Evolutionary conservation across 2,797 vertebrate species (phyloP).

Genomic region (Anisognathus igniventris): DNA sequence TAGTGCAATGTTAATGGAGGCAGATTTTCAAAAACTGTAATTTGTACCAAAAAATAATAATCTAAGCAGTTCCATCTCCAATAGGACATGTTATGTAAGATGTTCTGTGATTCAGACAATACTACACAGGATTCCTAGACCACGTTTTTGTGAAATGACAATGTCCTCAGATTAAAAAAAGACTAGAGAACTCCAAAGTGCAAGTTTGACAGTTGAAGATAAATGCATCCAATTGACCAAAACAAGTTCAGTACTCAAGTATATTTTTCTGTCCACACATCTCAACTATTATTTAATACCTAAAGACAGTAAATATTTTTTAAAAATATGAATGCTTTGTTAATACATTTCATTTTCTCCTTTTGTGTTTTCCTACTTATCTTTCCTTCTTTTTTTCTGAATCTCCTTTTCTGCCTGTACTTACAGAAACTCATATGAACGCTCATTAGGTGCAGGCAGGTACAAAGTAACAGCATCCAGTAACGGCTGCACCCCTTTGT

Average conservation of each 20-base stretch:
- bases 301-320: neutral
- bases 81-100: fast-evolving
- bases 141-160: neutral
- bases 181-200: neutral
- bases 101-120: neutral
- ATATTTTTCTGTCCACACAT: neutral
- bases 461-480: constrained; percentile 88
- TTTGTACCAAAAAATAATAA: neutral
- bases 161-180: neutral
- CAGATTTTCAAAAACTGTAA: neutral
- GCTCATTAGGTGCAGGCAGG: constrained; percentile 88
- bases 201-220: neutral
- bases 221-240: neutral
- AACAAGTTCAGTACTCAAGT: neutral
- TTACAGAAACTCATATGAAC: constrained; percentile 87
- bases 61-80: neutral
- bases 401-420: constrained; percentile 52
- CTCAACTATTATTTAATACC: neutral
- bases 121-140: neutral
- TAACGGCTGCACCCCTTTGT: constrained; percentile 93
- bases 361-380: neutral
- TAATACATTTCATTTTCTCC: neutral
- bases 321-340: neutral
- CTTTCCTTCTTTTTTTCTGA: neutral
- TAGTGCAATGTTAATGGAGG: neutral